These are phyloP conservation scores for Hydrotaea cyrtoneurina DNA, from an alignment of 2,888 invertebrate species.

Conservation along the genomic window DNA sequence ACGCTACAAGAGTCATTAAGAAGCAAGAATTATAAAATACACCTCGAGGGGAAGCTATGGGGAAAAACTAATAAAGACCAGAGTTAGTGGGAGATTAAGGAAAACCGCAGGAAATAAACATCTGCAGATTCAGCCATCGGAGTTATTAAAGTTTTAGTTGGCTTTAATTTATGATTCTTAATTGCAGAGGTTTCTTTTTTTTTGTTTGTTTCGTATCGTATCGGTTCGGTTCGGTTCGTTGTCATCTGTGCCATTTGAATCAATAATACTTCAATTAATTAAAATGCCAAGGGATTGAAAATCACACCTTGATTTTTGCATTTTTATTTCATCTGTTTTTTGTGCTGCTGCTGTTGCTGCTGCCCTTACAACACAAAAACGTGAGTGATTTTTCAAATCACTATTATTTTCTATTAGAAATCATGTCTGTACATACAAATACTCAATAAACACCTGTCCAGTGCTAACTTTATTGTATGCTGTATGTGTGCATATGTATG, in stretches of 20 bases:
- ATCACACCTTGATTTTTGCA: conserved; percentile 39
- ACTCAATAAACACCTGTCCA: conserved; percentile 65
- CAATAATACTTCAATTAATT: conserved; percentile 46
- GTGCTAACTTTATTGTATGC: conserved; percentile 32
- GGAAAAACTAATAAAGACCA: conserved; percentile 29
- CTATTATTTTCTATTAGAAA: conserved; percentile 62
- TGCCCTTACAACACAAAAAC: conserved; percentile 33
- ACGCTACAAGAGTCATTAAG: conserved; percentile 51
- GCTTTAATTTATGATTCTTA: conserved; percentile 10
- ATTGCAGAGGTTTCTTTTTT: background rate
- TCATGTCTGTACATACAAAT: conserved; percentile 37
- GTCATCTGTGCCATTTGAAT: background rate
- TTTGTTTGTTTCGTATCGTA: too few relatives aligned
- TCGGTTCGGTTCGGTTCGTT: too few relatives aligned
- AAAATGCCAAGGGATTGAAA: conserved; percentile 42
- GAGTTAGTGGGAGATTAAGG: background rate
- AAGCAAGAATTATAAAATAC: conserved; percentile 53
- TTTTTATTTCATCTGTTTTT: conserved; percentile 18
- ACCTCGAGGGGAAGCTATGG: conserved; percentile 34
- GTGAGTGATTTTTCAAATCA: conserved; percentile 63
- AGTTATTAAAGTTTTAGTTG: conserved; percentile 9
- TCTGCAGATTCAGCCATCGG: conserved; percentile 25
- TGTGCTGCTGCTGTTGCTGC: background rate
- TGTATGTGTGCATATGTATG: background rate
- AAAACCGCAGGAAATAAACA: conserved; percentile 34